Percentiles rank a stretch among this genome's conserved stretches.
Evolutionary conservation across 2,113 vertebrate genomes (phyloP).

Genomic region (Ariopsis seemanni): DNA sequence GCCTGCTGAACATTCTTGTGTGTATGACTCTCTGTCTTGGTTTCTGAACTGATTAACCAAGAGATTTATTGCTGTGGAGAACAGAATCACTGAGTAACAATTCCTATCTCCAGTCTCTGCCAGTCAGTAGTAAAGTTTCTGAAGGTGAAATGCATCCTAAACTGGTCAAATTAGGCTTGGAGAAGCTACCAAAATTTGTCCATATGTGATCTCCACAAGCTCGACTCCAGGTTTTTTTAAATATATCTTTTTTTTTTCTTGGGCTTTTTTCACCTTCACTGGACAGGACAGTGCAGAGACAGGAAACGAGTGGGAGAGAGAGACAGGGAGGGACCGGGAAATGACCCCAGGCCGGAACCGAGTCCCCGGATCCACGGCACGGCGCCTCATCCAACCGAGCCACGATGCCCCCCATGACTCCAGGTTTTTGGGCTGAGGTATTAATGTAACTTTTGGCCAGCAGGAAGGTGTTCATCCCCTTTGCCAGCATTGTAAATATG

Average conservation of each 20-base stretch:
- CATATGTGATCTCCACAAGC: background rate
- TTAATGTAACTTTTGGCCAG: background rate
- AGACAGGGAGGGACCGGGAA: too few relatives aligned
- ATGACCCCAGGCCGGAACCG: too few relatives aligned
- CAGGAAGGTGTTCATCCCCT: background rate
- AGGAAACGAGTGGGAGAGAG: too few relatives aligned
- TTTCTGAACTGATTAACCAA: background rate
- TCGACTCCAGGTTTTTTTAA: background rate
- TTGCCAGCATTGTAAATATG: background rate
- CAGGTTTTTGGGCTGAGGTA: background rate
- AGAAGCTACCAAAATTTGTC: background rate
- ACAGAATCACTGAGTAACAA: background rate
- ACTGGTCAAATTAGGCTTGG: background rate
- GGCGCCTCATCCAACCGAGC: too few relatives aligned
- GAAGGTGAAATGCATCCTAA: background rate
- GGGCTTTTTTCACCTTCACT: too few relatives aligned
- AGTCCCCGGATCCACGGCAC: too few relatives aligned
- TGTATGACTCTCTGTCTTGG: background rate
- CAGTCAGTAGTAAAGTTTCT: background rate
- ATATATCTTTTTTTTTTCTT: too few relatives aligned
- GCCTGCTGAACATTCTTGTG: too few relatives aligned
- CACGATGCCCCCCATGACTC: background rate
- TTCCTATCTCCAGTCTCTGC: background rate
- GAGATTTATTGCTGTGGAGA: background rate
- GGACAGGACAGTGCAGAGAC: too few relatives aligned